These are phyloP conservation scores for Stigmatopora argus DNA, from an alignment of 2,113 vertebrate species.

Conservation along the genomic window DNA sequence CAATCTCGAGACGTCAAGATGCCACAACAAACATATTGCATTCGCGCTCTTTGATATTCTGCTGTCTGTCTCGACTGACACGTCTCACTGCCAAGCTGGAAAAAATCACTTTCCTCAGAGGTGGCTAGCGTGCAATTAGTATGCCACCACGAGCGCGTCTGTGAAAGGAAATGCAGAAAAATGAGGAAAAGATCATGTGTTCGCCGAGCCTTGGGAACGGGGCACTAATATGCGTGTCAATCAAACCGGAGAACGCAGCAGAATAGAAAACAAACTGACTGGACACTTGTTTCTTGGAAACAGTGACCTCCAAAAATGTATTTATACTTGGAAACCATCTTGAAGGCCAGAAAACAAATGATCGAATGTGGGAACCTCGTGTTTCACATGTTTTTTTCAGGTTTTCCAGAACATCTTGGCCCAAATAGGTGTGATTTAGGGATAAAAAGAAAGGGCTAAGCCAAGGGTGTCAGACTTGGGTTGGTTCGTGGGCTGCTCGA, in stretches of 20 bases:
- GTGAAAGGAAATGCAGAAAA: constrained; percentile 53
- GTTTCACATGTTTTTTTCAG: constrained; percentile 6
- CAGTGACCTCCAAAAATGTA: constrained; percentile 59
- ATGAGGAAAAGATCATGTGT: constrained; percentile 64
- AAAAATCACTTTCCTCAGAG: constrained; percentile 44
- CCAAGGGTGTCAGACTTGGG: too few species aligned
- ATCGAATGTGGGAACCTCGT: background rate
- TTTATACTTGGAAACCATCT: constrained; percentile 62
- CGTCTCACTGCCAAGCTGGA: constrained; percentile 34
- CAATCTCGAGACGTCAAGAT: background rate
- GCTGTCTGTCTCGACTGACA: constrained; percentile 38
- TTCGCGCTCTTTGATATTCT: constrained; percentile 22
- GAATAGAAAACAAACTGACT: constrained; percentile 50
- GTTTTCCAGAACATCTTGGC: background rate
- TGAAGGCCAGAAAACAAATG: constrained; percentile 61
- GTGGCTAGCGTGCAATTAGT: constrained; percentile 56
- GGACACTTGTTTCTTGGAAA: constrained; percentile 47
- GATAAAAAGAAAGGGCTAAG: too few species aligned
- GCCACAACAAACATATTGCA: constrained; percentile 46
- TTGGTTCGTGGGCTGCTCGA: too few species aligned
- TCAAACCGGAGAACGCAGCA: constrained; percentile 54
- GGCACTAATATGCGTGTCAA: constrained; percentile 63
- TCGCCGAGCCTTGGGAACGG: constrained; percentile 59
- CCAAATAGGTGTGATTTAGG: background rate
- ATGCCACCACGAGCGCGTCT: constrained; percentile 59